These are phyloP conservation scores for Ctenoplectra terminalis DNA, from an alignment of 1,140 invertebrate genomes.

Conservation along the genomic window DNA sequence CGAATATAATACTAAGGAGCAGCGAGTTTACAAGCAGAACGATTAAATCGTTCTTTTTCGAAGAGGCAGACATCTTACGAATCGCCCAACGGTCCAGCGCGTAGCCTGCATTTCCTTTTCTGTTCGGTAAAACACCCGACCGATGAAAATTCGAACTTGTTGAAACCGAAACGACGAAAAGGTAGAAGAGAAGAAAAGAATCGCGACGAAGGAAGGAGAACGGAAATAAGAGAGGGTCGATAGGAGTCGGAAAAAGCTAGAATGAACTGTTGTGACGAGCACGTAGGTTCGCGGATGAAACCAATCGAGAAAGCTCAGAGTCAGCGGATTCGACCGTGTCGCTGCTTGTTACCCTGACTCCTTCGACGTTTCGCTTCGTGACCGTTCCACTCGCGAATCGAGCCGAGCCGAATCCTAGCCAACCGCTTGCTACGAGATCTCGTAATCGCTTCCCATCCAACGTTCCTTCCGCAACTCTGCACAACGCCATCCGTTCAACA, in stretches of 20 bases:
- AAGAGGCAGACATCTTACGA: no score
- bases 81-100: neutral
- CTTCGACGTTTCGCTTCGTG: conserved; percentile 60
- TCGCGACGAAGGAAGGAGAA: neutral
- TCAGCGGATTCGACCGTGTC: conserved; percentile 79
- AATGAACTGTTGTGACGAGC: conserved; percentile 82
- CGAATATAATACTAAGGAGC: no score
- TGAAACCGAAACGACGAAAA: no score
- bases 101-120: neutral
- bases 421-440: neutral
- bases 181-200: neutral
- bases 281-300: conserved; percentile 82
- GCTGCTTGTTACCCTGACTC: conserved; percentile 77
- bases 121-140: no score
- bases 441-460: neutral
- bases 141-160: no score
- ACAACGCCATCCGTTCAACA: neutral
- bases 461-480: neutral
- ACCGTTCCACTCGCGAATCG: conserved; percentile 49
- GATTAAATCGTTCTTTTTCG: neutral
- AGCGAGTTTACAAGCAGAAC: neutral
- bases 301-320: conserved; percentile 81
- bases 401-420: neutral
- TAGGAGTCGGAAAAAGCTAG: conserved; percentile 19
- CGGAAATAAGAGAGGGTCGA: neutral